Conservation (phyloP, 2,113 vertebrate genomes). For the Forbesichthys papilliferus region DNA sequence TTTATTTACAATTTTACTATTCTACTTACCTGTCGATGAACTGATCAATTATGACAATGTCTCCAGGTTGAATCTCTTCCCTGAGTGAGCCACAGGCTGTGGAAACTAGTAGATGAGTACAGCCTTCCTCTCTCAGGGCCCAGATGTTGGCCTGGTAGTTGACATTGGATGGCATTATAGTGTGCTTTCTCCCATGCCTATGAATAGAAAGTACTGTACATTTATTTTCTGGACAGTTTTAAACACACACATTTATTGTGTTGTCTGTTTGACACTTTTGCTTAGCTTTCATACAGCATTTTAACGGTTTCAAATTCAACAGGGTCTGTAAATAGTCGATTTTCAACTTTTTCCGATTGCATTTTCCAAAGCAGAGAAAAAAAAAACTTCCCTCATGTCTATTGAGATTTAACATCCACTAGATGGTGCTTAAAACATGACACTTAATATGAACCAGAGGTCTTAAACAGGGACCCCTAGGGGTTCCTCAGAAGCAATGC, state of each 20-base stretch:
- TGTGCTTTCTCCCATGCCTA: conserved; percentile 93
- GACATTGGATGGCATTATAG: conserved; percentile 89
- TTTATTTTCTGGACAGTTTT: neutral
- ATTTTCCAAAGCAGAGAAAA: too few relatives aligned
- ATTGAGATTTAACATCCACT: conserved; percentile 35
- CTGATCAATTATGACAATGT: conserved; percentile 93
- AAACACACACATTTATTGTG: neutral
- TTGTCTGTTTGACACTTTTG: neutral
- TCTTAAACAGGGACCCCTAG: too few relatives aligned
- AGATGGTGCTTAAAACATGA: conserved; percentile 44
- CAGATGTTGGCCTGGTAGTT: conserved; percentile 97
- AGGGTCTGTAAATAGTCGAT: too few relatives aligned
- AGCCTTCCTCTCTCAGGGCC: conserved; percentile 91
- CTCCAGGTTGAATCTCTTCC: conserved; percentile 94
- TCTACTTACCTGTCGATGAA: conserved; percentile 90
- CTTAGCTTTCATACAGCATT: too few relatives aligned
- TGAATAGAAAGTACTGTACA: conserved; percentile 1
- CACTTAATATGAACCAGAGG: neutral
- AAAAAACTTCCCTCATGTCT: too few relatives aligned
- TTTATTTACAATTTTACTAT: neutral
- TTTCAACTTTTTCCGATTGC: too few relatives aligned
- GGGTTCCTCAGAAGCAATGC: too few relatives aligned
- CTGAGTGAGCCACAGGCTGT: conserved; percentile 93
- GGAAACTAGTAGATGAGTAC: conserved; percentile 90
- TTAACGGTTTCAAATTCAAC: too few relatives aligned